These are phyloP conservation scores for Syngnathus typhle DNA, from an alignment of 2,113 vertebrate genomes.

Conservation along the genomic window DNA sequence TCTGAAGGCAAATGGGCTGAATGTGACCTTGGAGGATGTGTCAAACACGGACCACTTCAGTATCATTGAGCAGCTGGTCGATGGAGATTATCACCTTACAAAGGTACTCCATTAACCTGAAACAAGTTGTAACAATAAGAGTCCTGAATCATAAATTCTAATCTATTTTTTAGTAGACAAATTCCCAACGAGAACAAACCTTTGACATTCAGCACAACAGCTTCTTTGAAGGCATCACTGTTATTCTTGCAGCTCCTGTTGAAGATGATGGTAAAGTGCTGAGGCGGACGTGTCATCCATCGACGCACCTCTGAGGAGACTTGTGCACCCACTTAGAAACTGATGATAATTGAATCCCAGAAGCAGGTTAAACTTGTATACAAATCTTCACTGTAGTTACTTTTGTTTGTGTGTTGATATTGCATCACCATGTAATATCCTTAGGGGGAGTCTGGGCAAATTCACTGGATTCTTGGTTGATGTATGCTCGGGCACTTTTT, in stretches of 20 bases:
- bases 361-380: neutral
- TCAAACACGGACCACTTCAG: constrained; percentile 70
- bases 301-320: constrained; percentile 22
- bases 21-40: constrained; percentile 68
- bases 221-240: neutral
- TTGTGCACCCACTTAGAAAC: neutral
- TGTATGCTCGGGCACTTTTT: neutral
- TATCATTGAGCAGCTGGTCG: constrained; percentile 68
- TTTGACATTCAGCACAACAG: neutral
- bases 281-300: constrained; percentile 18
- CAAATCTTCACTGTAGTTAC: constrained; percentile 10
- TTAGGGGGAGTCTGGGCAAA: neutral
- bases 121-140: neutral
- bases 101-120: constrained; percentile 49
- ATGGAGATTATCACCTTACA: constrained; percentile 67
- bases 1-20: constrained; percentile 55
- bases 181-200: neutral
- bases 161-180: neutral
- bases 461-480: neutral
- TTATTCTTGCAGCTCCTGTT: constrained; percentile 61
- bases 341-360: neutral
- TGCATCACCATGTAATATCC: constrained; percentile 18
- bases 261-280: constrained; percentile 68
- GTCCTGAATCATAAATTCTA: neutral
- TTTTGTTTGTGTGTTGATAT: neutral